Evolutionary conservation across 2,113 vertebrate genomes (phyloP), one percentile per base, ranked within the genome.

Genomic region (Colaptes auratus): DNA sequence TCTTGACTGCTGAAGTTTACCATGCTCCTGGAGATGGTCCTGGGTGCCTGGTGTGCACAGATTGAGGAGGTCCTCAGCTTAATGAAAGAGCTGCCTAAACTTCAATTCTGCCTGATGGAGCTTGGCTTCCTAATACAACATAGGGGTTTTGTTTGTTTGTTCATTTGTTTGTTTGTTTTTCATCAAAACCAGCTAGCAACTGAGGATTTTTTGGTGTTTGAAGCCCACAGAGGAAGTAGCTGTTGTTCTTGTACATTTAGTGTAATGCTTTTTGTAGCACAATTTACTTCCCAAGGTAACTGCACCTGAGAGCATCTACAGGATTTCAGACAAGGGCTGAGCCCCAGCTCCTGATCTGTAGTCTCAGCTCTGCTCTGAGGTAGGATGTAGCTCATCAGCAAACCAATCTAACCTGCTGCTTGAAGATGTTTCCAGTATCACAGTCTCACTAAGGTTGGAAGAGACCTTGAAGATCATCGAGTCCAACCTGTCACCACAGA

Each of bases 21-120:
- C 3, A 3, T 3, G 18, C 12, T 42, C 12, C 25, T 1, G 1
- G 19, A 9, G 58, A 63, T 7, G 1, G 63, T 27, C 39, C 15
- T 70, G 61, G 10, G 5, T 82, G 48, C 44, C 59, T 58, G 25
- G 28, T 72, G 27, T 8, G 15, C 12, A 4, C 4, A 2, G 13
- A 42, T 23, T n/a, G 28, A 53, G 50, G 8, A 6, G 13, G 14
- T 69, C 50, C 44, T 83, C 28, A 19, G 15, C 19, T 84, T 25
- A 35, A 44, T 8, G 33, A 58, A 42, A 79, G 17, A 44, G 16
- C 35, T 63, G n/a, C 39, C 69, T 61, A 53, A 65, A 11, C 21
- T 92, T 76, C 65, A 50, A 24, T 63, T 67, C 46, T 72, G 28
- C n/a, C 42, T 64, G 25, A 36, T 58, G 50, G 35, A 87, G 33